phyloP scores from a whole-genome alignment of 1,140 invertebrate genomes.

The Goniozus legneri region DNA sequence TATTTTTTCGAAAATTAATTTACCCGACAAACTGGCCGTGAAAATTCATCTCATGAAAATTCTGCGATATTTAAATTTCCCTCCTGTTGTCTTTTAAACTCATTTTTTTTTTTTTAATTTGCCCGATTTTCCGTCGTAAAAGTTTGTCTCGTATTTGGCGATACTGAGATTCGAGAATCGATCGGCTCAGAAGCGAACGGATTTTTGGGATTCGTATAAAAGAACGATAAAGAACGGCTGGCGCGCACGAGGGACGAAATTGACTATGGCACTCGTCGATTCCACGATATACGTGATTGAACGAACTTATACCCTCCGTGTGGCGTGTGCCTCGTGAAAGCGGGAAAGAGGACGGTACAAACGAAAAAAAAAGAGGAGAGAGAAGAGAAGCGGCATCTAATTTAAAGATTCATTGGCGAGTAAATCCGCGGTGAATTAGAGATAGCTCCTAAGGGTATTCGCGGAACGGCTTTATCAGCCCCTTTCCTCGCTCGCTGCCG shows the following conservation, averaged over 20 bases:
- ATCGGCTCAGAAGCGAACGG: too few relatives aligned
- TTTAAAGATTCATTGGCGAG: slow-evolving; percentile 58
- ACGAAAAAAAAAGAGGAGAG: slow-evolving; percentile 21
- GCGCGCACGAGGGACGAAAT: slow-evolving; percentile 6
- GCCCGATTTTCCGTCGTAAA: too few relatives aligned
- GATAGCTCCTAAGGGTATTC: slow-evolving; percentile 56
- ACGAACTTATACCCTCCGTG: slow-evolving; percentile 16
- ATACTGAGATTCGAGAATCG: too few relatives aligned
- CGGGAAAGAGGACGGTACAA: slow-evolving; percentile 7
- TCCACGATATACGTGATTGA: slow-evolving; percentile 36
- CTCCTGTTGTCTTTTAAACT: too few relatives aligned
- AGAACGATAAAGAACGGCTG: slow-evolving; percentile 13
- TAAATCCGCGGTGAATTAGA: slow-evolving; percentile 58
- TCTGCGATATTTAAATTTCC: too few relatives aligned
- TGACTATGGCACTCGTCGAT: slow-evolving; percentile 15
- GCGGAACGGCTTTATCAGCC: slow-evolving; percentile 35
- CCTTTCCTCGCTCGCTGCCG: slow-evolving; percentile 9
- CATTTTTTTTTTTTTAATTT: too few relatives aligned
- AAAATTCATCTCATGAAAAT: too few relatives aligned
- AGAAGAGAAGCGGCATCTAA: slow-evolving; percentile 43
- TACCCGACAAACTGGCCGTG: too few relatives aligned
- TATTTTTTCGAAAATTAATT: too few relatives aligned
- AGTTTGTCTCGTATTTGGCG: too few relatives aligned
- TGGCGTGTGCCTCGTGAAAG: too few relatives aligned
- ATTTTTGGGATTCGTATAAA: too few relatives aligned